phyloP scores from a whole-genome alignment of 2,797 vertebrate species.

The Microcaecilia unicolor region DNA sequence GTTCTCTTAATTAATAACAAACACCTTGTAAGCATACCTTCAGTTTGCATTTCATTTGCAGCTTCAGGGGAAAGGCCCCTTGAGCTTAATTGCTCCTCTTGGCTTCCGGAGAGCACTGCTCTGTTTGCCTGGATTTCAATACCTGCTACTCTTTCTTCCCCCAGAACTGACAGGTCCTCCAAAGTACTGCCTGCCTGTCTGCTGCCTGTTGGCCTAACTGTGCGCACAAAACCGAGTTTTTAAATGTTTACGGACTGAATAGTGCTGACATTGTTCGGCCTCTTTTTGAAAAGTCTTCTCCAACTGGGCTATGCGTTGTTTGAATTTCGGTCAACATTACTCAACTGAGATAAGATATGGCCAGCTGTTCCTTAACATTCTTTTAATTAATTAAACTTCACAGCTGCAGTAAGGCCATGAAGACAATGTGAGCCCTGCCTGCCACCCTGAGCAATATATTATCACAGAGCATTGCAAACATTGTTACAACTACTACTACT shows the following conservation, averaged over 20 bases:
- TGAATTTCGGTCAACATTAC: constrained; percentile 23
- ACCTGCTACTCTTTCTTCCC: constrained; percentile 11
- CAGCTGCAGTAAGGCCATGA: too few species aligned
- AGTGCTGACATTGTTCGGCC: background rate
- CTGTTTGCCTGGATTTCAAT: constrained; percentile 6
- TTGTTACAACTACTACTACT: too few species aligned
- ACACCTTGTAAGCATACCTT: background rate
- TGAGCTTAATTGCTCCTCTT: constrained; percentile 1
- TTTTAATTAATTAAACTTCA: too few species aligned
- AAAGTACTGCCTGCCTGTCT: background rate
- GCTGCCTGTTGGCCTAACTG: background rate
- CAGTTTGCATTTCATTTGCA: background rate
- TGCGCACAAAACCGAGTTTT: background rate
- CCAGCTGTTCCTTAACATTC: constrained; percentile 21
- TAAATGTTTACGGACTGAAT: background rate
- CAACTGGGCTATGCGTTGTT: constrained; percentile 10
- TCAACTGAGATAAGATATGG: constrained; percentile 16
- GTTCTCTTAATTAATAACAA: constrained; percentile 27
- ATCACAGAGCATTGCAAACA: too few species aligned
- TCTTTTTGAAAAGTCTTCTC: background rate
- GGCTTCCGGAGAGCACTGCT: constrained; percentile 5
- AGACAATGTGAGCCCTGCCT: too few species aligned
- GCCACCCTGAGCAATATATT: too few species aligned
- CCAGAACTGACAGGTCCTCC: constrained; percentile 3
- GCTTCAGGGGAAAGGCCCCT: background rate